These are phyloP conservation scores for Andrena dorsata DNA, from an alignment of 2,888 invertebrate species.

Conservation along the genomic window DNA sequence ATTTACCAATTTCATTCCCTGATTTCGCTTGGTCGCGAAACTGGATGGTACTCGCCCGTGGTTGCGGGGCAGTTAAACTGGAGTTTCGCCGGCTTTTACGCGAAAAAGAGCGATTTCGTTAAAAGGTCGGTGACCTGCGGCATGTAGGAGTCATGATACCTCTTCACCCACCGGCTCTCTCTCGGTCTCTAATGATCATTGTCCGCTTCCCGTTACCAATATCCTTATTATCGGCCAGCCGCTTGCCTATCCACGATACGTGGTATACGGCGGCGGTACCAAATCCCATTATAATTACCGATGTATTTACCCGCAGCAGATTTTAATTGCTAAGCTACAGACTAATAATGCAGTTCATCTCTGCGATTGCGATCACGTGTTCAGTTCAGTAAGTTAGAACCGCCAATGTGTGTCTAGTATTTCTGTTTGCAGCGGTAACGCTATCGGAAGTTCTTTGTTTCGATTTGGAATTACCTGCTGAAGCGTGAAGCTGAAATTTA, in stretches of 20 bases:
- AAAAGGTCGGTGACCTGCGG: conserved; percentile 58
- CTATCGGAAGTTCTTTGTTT: background rate
- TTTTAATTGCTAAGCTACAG: conserved; percentile 54
- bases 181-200: conserved; percentile 74
- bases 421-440: background rate
- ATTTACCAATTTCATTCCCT: conserved; percentile 11
- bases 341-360: conserved; percentile 34
- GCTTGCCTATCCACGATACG: conserved; percentile 51
- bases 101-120: conserved; percentile 38
- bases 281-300: conserved; percentile 58
- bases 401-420: background rate
- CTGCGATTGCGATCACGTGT: conserved; percentile 37
- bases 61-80: conserved; percentile 7
- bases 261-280: conserved; percentile 26
- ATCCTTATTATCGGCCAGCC: conserved; percentile 76
- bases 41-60: background rate
- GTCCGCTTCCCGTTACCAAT: conserved; percentile 78
- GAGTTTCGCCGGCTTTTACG: background rate
- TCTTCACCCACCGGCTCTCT: conserved; percentile 66
- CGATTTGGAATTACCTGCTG: no score
- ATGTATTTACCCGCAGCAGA: conserved; percentile 41
- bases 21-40: background rate
- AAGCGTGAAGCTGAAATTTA: no score
- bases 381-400: background rate
- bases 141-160: conserved; percentile 65